phyloP scores from a whole-genome alignment of 2,797 vertebrate genomes.

The Trachurus trachurus region DNA sequence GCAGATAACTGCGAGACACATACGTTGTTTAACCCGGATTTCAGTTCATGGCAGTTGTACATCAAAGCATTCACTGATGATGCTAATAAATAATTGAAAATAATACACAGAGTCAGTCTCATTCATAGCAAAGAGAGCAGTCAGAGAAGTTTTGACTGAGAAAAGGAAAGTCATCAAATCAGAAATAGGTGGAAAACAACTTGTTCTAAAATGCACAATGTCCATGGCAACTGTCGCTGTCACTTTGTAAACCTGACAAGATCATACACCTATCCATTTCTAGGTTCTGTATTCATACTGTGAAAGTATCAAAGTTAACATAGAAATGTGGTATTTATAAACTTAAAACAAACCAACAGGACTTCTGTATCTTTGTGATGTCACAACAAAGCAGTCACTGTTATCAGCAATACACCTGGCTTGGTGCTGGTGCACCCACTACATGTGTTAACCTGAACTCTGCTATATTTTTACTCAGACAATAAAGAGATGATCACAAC shows the following conservation, averaged over 20 bases:
- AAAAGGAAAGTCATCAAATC: neutral
- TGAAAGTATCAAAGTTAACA: no score
- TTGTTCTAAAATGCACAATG: neutral
- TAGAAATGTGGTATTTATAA: no score
- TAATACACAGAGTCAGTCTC: neutral
- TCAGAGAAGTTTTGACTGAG: neutral
- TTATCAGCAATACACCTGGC: no score
- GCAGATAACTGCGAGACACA: constrained; percentile 29
- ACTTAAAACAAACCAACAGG: no score
- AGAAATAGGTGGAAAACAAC: neutral
- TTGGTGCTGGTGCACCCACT: no score
- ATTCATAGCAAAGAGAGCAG: neutral
- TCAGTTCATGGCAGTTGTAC: constrained; percentile 11
- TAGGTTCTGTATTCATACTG: no score
- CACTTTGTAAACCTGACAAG: neutral
- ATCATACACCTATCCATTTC: neutral
- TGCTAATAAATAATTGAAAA: neutral
- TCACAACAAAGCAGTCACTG: no score
- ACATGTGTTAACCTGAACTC: no score
- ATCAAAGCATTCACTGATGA: constrained; percentile 18
- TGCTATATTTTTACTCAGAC: no score
- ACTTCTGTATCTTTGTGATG: no score
- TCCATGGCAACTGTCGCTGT: neutral
- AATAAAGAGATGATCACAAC: no score
- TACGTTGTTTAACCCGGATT: constrained; percentile 20